A percentile compares a stretch with the other conserved stretches of the same genome.
Evolutionary conservation across 2,797 vertebrate species (phyloP).

Genomic region (Hyperoplus lanceolatus): DNA sequence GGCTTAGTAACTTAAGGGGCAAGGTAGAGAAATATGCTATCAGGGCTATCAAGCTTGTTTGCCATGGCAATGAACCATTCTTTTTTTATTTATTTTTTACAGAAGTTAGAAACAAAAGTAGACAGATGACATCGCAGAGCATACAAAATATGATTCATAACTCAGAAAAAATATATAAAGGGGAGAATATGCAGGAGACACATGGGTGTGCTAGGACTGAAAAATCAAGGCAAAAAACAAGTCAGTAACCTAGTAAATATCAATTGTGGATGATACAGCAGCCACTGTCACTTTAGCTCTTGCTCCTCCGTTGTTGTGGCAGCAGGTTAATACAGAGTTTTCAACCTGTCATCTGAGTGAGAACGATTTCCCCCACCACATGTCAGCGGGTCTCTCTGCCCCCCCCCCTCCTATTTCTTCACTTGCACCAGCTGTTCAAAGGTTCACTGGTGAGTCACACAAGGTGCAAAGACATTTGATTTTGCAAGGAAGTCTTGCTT

Average conservation of each 20-base stretch:
- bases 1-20: background rate
- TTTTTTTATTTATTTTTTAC: background rate
- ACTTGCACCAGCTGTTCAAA: slow-evolving; percentile 61
- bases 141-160: slow-evolving; percentile 33
- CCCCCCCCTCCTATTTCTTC: slow-evolving; percentile 15
- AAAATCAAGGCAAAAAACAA: slow-evolving; percentile 4
- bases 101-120: slow-evolving; percentile 15
- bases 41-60: background rate
- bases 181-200: background rate
- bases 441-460: slow-evolving; percentile 58
- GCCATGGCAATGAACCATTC: background rate
- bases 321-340: slow-evolving; percentile 57
- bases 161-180: slow-evolving; percentile 20
- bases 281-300: slow-evolving; percentile 24
- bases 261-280: background rate
- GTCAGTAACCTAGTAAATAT: background rate
- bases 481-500: slow-evolving; percentile 28
- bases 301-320: slow-evolving; percentile 39
- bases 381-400: slow-evolving; percentile 38
- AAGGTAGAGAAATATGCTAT: too few relatives aligned
- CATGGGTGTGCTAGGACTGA: background rate
- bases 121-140: background rate
- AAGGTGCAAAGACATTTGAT: slow-evolving; percentile 51
- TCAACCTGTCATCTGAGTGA: slow-evolving; percentile 53
- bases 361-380: slow-evolving; percentile 28